These are phyloP conservation scores for Halichoerus grypus DNA, from an alignment of 2,113 vertebrate species.

Conservation along the genomic window DNA sequence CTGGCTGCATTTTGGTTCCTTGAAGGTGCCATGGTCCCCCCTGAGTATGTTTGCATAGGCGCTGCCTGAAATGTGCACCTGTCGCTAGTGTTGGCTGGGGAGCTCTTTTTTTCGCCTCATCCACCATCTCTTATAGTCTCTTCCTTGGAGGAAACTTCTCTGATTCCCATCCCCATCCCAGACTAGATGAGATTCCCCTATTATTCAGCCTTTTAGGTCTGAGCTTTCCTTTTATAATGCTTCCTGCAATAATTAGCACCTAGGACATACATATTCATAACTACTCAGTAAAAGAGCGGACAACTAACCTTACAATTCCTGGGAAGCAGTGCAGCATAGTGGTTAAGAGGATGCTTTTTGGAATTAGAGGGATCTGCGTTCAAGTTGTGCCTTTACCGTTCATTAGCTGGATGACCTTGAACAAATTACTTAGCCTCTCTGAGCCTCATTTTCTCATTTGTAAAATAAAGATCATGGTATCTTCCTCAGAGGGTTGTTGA, in stretches of 20 bases:
- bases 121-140: background rate
- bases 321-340: background rate
- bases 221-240: background rate
- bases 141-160: background rate
- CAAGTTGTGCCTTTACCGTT: background rate
- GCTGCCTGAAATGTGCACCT: background rate
- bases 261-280: no score
- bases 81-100: background rate
- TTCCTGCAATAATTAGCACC: background rate
- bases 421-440: background rate
- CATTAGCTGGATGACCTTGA: background rate
- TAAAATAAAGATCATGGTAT: background rate
- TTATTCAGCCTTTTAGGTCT: background rate
- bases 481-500: background rate
- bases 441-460: background rate
- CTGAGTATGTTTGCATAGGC: rapidly evolving
- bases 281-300: background rate
- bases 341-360: background rate
- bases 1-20: background rate
- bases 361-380: background rate
- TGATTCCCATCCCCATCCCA: background rate
- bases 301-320: no score
- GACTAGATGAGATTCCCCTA: background rate
- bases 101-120: background rate
- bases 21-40: background rate